phyloP scores from a whole-genome alignment of 2,888 invertebrate genomes.

The Dicyrtomina minuta region DNA sequence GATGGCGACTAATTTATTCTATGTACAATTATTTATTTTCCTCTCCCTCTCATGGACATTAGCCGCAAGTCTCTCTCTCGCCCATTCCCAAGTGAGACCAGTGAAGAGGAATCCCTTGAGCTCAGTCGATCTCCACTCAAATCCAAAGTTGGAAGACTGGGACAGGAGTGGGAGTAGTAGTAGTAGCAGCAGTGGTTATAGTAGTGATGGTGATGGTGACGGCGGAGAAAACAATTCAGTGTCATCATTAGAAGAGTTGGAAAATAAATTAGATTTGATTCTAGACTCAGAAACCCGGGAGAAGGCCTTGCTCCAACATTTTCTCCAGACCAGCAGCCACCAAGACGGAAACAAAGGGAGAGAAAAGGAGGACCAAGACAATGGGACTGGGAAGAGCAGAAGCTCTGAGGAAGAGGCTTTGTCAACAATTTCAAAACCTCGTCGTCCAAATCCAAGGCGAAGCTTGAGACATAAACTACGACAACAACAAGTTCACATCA shows the following conservation, averaged over 20 bases:
- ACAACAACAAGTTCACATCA: slow-evolving; percentile 2
- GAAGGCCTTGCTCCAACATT: slow-evolving; percentile 41
- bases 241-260: slow-evolving; percentile 24
- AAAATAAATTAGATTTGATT: slow-evolving; percentile 46
- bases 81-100: background rate
- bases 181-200: background rate
- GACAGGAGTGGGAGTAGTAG: background rate
- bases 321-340: slow-evolving; percentile 29
- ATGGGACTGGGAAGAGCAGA: background rate
- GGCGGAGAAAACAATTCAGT: background rate
- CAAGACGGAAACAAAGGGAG: background rate
- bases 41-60: no score
- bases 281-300: slow-evolving; percentile 45
- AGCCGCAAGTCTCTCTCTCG: background rate
- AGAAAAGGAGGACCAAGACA: slow-evolving; percentile 8
- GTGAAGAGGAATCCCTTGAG: no score
- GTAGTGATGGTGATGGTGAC: background rate
- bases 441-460: no score
- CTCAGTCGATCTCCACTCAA: no score
- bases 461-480: no score
- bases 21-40: no score
- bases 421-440: slow-evolving; percentile 1
- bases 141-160: no score
- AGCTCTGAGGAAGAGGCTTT: no score
- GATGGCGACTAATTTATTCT: no score